Conservation (phyloP, 2,113 vertebrate species). For the Sorex araneus region DNA sequence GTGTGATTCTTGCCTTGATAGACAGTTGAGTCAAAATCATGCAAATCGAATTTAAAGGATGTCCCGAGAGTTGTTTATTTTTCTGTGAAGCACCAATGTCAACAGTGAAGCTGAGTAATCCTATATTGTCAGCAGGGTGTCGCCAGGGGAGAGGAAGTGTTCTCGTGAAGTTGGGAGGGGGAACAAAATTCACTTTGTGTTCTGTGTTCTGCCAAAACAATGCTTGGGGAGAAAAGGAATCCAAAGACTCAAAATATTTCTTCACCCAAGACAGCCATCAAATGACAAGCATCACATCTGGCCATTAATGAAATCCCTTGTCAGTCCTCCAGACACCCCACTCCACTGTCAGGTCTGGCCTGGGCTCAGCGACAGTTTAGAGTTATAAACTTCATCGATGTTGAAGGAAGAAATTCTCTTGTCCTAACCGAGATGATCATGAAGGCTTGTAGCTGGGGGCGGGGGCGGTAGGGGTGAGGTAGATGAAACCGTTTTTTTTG, state of each 20-base stretch:
- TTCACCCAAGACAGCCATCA: not conserved
- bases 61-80: constrained; percentile 18
- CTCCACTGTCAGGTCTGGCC: not conserved
- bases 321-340: not conserved
- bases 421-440: not conserved
- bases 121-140: not conserved
- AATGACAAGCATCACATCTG: not conserved
- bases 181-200: not conserved
- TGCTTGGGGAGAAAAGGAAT: not conserved
- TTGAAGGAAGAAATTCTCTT: not conserved
- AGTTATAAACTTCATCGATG: not conserved
- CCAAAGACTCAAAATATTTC: constrained; percentile 52
- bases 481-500: no score
- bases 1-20: not conserved
- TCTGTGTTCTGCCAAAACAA: constrained; percentile 33
- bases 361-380: not conserved
- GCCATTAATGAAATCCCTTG: not conserved
- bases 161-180: not conserved
- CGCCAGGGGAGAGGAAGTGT: not conserved
- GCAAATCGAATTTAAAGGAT: constrained; percentile 39
- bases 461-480: no score
- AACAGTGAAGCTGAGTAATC: not conserved
- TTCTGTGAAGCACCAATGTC: not conserved
- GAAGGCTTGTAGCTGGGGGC: not conserved
- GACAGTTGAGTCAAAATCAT: constrained; percentile 15